Base-by-base conservation (phyloP, 2,797 vertebrate species). In the Rostrhamus sociabilis region DNA sequence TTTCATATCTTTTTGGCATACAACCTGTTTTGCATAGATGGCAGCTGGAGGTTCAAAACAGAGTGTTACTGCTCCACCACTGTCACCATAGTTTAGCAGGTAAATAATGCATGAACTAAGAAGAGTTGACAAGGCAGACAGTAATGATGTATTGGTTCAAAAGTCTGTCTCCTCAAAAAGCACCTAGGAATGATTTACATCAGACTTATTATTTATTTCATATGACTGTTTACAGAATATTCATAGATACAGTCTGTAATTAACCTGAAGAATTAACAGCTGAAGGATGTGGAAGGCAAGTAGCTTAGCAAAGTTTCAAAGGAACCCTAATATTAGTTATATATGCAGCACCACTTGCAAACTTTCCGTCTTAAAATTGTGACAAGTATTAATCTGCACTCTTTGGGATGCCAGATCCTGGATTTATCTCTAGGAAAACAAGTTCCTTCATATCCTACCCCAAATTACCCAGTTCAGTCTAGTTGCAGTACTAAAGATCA, bases 101-200 rank as follows among this genome's bases (percentile, higher is more conserved):
- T 97, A 96, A 96, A 96, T 95, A 97, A 97, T 97, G 86, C 92
- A 96, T 95, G 80, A 94, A 80, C 59, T 93, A 34, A 93, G 93
- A 84, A 92, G 67, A 87, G 38, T 82, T 95, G 95, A 92, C 97
- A 97, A 95, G 86, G 84, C 80, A 91, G 88, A 71, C 0, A 1
- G 77, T 95, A 94, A 89, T 82, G 93, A 95, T 90, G 58, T 78
- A 95, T 89, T 89, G 76, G 55, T 87, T 96, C 50, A 90, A 91
- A 89, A 91, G 60, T 73, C 62, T 92, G n/a, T 87, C 80, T 94
- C 34, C 56, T 94, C 72, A 63, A 36, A 81, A 92, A 92, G 40
- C 74, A 36, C 74, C 63, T 71, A 90, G 81, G 56, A 84, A 58
- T 85, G 3, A 29, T 78, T 93, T 76, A 59, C 8, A 47, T 82